Evolutionary conservation across 2,888 invertebrate species (phyloP), one percentile per base, ranked within the genome.

Genomic region (Amiota mariae): DNA sequence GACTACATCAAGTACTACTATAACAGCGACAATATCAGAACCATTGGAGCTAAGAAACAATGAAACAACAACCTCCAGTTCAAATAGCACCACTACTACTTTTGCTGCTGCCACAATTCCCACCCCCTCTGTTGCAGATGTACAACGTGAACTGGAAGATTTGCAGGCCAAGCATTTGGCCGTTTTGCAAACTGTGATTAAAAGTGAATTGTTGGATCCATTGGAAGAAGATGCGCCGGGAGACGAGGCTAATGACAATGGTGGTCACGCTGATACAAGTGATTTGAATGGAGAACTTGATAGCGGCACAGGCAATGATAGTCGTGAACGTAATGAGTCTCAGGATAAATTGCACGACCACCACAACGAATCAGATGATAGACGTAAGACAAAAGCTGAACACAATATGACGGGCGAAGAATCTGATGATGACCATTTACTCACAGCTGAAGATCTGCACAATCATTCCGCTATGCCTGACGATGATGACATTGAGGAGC

Each of bases 191-290:
- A 82, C 89, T 83, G 88, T 89, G 82, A 89, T 89, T 77, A 89
- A 89, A 76, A 83, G 82, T 61, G 90, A 91, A 86, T 73, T 87
- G 73, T 89, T 90, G 0, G 91, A 92, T 74, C 90, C 90, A 1
- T 90, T 91, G 73, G 82, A 88, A 15, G 76, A 75, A 13, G 71
- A 72, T 18, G 77, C 74, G 4, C 13, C 91, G 71, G 81, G 87
- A 18, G 76, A 74, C 20, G 72, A 72, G 36, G 77, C 73, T 9
- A 36, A 46, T 18, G 63, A 36, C 18, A 4, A 15, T 10, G 18
- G 20, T 59, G 18, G 15, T 15, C 59, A 12, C 10, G 24, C 18
- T 9, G 12, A 18, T 63, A 13, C n/a, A 9, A 36, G 9, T 4
- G 67, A 68, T n/a, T 20, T 48, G 54, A 11, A 68, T 36, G 51